Conservation (phyloP, 2,888 invertebrate genomes). For the Synanthedon andrenaeformis region DNA sequence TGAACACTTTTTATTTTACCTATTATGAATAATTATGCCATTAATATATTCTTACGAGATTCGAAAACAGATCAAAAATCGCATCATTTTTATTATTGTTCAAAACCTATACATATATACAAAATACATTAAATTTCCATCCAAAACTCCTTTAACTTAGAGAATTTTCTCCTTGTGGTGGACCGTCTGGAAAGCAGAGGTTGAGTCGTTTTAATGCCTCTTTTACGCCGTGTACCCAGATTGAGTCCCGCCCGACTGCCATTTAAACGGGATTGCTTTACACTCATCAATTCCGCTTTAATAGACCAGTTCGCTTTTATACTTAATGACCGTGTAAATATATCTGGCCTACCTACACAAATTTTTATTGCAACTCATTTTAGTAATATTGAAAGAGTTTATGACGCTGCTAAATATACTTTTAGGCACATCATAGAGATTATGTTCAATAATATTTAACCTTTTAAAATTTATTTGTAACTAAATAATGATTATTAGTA, state of each 20-base stretch:
- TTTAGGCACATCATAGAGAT: background rate
- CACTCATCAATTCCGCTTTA: constrained; percentile 49
- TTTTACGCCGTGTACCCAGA: constrained; percentile 56
- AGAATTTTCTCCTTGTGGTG: background rate
- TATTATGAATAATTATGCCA: too few species aligned
- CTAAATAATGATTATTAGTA: background rate
- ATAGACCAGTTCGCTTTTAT: constrained; percentile 53
- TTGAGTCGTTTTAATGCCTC: constrained; percentile 38
- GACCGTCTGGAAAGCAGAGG: constrained; percentile 24
- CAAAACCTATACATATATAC: too few species aligned
- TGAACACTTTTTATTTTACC: too few species aligned
- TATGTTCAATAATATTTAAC: background rate
- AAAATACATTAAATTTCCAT: too few species aligned
- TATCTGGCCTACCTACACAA: constrained; percentile 4
- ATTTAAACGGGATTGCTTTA: constrained; percentile 52
- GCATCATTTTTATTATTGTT: too few species aligned
- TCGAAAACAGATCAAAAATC: too few species aligned
- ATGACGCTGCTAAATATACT: too few species aligned
- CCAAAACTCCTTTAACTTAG: too few species aligned
- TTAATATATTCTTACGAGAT: too few species aligned
- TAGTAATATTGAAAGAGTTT: too few species aligned
- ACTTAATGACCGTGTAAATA: constrained; percentile 51
- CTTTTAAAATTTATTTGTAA: background rate
- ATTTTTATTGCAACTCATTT: too few species aligned
- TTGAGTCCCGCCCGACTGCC: constrained; percentile 38